Conservation (phyloP, 1,140 invertebrate genomes). For the Mizuhopecten yessoensis region DNA sequence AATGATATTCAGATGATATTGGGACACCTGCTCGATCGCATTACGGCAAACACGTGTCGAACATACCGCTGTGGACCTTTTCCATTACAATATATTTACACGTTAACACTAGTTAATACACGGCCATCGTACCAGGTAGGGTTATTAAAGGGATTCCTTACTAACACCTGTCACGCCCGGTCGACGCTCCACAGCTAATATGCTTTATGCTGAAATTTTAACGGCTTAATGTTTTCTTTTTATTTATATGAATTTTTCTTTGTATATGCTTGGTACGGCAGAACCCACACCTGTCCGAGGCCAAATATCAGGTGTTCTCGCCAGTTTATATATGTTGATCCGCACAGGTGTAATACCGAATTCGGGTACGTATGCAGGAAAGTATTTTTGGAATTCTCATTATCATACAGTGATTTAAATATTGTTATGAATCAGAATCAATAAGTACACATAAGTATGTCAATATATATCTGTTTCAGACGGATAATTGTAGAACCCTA, state of each 20-base stretch:
- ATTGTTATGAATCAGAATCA: neutral
- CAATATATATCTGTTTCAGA: neutral
- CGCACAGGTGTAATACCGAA: neutral
- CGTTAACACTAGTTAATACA: neutral
- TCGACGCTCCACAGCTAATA: neutral
- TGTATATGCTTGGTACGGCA: neutral
- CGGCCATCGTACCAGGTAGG: neutral
- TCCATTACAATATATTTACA: neutral
- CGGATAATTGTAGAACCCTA: neutral
- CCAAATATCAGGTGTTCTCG: neutral
- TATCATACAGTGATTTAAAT: neutral
- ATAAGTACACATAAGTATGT: too few relatives aligned
- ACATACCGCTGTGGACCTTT: neutral
- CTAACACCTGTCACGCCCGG: slow-evolving; percentile 21
- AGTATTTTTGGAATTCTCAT: slow-evolving; percentile 17
- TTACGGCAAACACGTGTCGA: neutral
- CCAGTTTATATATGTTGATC: too few relatives aligned
- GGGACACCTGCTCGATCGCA: slow-evolving; percentile 19
- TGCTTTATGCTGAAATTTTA: slow-evolving; percentile 39
- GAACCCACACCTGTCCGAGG: neutral
- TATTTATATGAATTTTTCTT: slow-evolving; percentile 36
- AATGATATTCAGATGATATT: neutral
- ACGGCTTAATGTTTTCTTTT: slow-evolving; percentile 39
- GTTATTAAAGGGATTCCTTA: neutral
- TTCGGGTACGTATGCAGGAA: neutral